These are phyloP conservation scores for Catocala nupta DNA, from an alignment of 2,888 invertebrate genomes.

Conservation along the genomic window DNA sequence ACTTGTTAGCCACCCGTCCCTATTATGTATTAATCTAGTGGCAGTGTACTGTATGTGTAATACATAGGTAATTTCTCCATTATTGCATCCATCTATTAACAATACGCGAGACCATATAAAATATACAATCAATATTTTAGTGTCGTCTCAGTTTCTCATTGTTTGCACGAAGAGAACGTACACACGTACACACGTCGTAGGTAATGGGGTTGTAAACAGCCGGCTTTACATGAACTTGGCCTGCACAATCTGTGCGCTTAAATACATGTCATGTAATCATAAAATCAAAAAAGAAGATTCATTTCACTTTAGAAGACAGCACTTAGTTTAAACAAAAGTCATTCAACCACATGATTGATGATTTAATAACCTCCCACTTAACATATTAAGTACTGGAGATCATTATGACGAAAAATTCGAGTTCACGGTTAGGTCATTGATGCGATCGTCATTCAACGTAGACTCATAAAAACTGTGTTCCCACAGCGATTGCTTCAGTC, in stretches of 20 bases:
- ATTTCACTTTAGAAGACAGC: constrained; percentile 35
- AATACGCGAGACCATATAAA: too few species aligned
- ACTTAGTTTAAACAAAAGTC: constrained; percentile 38
- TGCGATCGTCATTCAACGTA: constrained; percentile 30
- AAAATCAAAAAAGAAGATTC: constrained; percentile 26
- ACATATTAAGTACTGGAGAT: constrained; percentile 32
- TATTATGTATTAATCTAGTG: too few species aligned
- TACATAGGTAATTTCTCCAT: too few species aligned
- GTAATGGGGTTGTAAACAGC: too few species aligned
- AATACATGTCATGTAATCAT: not conserved
- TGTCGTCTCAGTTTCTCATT: too few species aligned
- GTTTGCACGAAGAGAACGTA: too few species aligned
- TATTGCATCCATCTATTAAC: too few species aligned
- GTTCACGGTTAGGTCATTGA: constrained; percentile 51
- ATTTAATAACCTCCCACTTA: constrained; percentile 50
- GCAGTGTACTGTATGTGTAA: too few species aligned
- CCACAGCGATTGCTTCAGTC: constrained; percentile 33
- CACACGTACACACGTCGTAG: too few species aligned
- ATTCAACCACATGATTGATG: constrained; percentile 51
- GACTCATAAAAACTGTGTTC: constrained; percentile 37
- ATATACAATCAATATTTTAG: too few species aligned
- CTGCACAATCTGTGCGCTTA: not conserved
- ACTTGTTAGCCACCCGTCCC: too few species aligned
- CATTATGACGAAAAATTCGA: constrained; percentile 36
- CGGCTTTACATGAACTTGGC: not conserved